Percentiles rank a stretch among this genome's conserved stretches.
Evolutionary conservation across 2,113 vertebrate species (phyloP).

Genomic region (Epinephelus lanceolatus): DNA sequence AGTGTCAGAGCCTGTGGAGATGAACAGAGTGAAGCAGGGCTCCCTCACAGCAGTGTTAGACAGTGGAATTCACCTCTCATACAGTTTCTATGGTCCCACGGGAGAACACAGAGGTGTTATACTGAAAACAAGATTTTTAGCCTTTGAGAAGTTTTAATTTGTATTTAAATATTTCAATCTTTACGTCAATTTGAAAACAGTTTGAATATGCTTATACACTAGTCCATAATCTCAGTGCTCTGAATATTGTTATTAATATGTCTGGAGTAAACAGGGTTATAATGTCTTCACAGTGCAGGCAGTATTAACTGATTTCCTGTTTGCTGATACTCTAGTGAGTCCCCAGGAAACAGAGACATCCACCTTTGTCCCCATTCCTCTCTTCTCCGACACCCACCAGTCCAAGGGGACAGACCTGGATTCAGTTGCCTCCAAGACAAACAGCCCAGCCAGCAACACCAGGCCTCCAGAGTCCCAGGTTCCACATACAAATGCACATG

Average conservation of each 20-base stretch:
- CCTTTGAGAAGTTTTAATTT: background rate
- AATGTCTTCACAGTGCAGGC: background rate
- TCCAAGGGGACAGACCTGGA: conserved; percentile 32
- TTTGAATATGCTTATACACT: background rate
- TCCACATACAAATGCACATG: background rate
- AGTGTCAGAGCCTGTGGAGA: conserved; percentile 53
- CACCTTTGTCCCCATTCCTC: conserved; percentile 62
- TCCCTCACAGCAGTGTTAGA: conserved; percentile 90
- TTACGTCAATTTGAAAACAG: background rate
- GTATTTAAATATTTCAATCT: background rate
- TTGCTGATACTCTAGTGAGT: conserved; percentile 37
- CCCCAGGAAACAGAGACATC: conserved; percentile 43
- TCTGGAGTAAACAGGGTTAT: background rate
- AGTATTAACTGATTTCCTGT: conserved; percentile 8
- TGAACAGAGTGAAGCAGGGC: conserved; percentile 84
- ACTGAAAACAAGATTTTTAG: background rate
- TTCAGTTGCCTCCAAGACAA: conserved; percentile 33
- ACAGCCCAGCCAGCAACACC: conserved; percentile 1
- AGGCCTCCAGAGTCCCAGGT: conserved; percentile 58
- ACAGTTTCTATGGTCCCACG: conserved; percentile 88
- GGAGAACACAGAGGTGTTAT: conserved; percentile 85
- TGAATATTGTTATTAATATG: background rate
- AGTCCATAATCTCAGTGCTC: background rate
- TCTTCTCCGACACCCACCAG: conserved; percentile 43
- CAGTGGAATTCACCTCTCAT: conserved; percentile 90